These are phyloP conservation scores for Prunella fulvescens DNA, from an alignment of 2,113 vertebrate species.

Conservation along the genomic window DNA sequence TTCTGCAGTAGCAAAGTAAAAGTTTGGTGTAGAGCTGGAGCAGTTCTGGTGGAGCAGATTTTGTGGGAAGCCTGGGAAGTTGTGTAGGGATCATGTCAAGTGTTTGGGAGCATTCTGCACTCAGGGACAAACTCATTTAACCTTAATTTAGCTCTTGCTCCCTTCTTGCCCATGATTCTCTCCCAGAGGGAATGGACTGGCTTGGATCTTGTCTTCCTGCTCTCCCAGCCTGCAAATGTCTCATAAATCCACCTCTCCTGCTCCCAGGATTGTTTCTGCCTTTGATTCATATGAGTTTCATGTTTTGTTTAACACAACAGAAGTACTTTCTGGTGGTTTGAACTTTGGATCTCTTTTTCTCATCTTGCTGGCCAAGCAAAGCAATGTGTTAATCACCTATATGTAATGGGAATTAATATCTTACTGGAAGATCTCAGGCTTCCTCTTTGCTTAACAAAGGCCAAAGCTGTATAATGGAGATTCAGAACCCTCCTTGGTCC, in stretches of 20 bases:
- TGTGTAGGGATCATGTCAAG: accelerated
- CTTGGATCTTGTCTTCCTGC: neutral
- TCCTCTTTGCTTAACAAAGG: neutral
- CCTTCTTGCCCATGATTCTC: neutral
- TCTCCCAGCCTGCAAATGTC: neutral
- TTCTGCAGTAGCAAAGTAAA: neutral
- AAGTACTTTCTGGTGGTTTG: neutral
- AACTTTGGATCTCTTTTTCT: neutral
- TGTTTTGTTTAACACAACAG: neutral
- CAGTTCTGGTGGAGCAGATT: neutral
- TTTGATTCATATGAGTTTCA: neutral
- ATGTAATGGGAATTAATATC: neutral
- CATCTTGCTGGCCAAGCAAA: neutral
- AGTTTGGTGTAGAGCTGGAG: neutral
- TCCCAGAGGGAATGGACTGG: neutral
- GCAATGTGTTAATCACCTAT: neutral
- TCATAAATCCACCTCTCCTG: neutral
- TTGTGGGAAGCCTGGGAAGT: neutral
- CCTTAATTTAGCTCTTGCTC: neutral
- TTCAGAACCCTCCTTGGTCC: neutral
- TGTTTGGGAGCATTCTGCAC: neutral
- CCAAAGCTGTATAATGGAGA: neutral
- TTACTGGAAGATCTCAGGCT: neutral
- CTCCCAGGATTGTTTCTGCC: neutral
- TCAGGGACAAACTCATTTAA: neutral